Base-by-base conservation (phyloP, 2,797 vertebrate genomes). In the Falco berigora region DNA sequence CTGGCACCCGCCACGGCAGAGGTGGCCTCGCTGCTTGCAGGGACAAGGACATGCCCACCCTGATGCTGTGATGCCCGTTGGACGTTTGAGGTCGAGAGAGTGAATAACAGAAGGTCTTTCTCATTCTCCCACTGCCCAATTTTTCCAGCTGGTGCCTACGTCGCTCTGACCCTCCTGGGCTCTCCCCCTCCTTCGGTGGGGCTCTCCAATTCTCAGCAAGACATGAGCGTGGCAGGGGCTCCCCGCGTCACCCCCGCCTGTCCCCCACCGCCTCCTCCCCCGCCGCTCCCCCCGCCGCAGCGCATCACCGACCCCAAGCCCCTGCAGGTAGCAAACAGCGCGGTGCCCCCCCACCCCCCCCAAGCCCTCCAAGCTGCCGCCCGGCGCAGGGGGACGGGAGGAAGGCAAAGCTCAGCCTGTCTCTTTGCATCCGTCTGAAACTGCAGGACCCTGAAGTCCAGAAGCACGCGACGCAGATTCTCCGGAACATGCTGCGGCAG, bases 401-500 rank as follows among this genome's bases (percentile, higher is more conserved):
- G 32, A 7, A 6, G 23, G 9, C 50, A 12, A 30, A 59, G 14
- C 71, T 68, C 44, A 40, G 6, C 66, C 44, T 1, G 2, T 12
- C 50, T 40, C 27, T 22, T 50, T 25, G 8, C 25, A 8, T 36
- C 64, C 66, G 9, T 46, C 40, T 46, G 12, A 8, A 10, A 36
- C 24, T 13, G 38, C 86, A 99, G 99, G 98, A 99, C 93, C 98
- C 99, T 1, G 98, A 99, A 89, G 98, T 99, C 74, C 98, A 99
- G 94, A 99, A 99, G 95, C 99, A 99, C 8, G 99, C 99, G 32
- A 98, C 98, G 52, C 98, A 99, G 97, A 99, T 99, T 94, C 99
- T 99, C 76, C 98, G 98, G 88, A 99, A 99, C 89, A 99, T 99
- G 99, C 98, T 99, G 97, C 97, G 98, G 68, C 99, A 99, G 96